These are phyloP conservation scores for Thamnophis elegans DNA, from an alignment of 2,797 vertebrate species.

Conservation along the genomic window DNA sequence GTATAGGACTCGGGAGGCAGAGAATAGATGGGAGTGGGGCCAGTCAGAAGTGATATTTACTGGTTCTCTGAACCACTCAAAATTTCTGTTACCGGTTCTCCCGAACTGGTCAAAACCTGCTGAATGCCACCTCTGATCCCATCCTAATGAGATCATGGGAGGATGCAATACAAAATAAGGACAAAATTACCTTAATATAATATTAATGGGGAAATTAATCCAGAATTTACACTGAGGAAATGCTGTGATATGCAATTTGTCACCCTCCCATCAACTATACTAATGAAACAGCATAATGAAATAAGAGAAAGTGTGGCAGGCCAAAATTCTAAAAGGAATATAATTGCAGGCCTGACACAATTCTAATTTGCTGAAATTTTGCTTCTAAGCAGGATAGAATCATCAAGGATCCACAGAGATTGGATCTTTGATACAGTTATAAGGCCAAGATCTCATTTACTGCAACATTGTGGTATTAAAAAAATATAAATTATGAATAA, in stretches of 20 bases:
- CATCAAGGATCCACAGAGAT: background rate
- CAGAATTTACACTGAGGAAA: background rate
- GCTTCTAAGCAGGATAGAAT: background rate
- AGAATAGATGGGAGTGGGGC: no score
- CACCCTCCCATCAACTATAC: no score
- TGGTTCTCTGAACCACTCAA: no score
- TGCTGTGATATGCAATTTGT: background rate
- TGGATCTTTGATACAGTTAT: background rate
- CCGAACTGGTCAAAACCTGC: no score
- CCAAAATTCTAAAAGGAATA: no score
- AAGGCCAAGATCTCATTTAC: background rate
- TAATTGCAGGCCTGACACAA: no score
- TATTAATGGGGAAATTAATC: background rate
- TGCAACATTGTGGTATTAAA: background rate
- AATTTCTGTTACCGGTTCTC: no score
- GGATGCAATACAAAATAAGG: background rate
- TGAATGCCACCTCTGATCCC: no score
- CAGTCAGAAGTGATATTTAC: no score
- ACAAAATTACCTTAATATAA: background rate
- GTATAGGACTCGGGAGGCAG: background rate
- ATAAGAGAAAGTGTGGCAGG: no score
- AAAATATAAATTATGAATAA: background rate
- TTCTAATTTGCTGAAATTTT: background rate
- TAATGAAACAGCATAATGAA: no score
- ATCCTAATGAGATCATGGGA: background rate